Evolutionary conservation across 2,113 vertebrate genomes (phyloP).

Genomic region (Plecotus auritus): DNA sequence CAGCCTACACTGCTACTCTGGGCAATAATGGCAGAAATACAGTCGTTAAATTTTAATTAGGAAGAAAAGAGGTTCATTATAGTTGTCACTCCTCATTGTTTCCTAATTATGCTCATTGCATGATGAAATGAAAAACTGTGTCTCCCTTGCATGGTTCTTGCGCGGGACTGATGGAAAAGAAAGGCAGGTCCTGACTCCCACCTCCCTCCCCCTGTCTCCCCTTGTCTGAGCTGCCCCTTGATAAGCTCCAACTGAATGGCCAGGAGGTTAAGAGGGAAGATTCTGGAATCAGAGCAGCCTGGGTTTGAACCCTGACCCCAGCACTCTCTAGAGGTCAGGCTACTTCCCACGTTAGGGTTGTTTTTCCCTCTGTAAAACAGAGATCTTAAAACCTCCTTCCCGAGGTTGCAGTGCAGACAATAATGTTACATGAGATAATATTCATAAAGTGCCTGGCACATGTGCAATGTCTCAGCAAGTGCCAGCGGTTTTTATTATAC

Average conservation of each 20-base stretch:
- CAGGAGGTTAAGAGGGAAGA: background rate
- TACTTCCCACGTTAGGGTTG: background rate
- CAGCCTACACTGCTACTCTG: constrained; percentile 57
- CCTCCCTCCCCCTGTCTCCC: background rate
- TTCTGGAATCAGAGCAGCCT: background rate
- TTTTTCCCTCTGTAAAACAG: background rate
- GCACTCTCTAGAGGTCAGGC: background rate
- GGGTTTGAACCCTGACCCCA: background rate
- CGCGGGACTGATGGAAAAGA: constrained; percentile 61
- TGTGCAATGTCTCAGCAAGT: background rate
- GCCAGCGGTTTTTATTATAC: background rate
- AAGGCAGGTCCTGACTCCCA: background rate
- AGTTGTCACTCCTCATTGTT: constrained; percentile 79
- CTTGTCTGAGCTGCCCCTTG: background rate
- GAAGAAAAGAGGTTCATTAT: constrained; percentile 76
- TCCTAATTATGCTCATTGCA: constrained; percentile 80
- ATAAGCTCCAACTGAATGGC: background rate
- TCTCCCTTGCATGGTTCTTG: constrained; percentile 73
- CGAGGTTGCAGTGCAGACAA: background rate
- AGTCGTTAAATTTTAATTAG: constrained; percentile 79
- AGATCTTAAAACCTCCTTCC: background rate
- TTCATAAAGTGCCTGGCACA: background rate
- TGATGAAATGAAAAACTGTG: constrained; percentile 75
- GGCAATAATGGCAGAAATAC: constrained; percentile 71
- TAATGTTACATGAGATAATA: background rate